Percentiles rank a stretch among this genome's conserved stretches.
These are phyloP conservation scores for Sigmodon hispidus DNA, from an alignment of 2,113 vertebrate genomes.

Conservation along the genomic window DNA sequence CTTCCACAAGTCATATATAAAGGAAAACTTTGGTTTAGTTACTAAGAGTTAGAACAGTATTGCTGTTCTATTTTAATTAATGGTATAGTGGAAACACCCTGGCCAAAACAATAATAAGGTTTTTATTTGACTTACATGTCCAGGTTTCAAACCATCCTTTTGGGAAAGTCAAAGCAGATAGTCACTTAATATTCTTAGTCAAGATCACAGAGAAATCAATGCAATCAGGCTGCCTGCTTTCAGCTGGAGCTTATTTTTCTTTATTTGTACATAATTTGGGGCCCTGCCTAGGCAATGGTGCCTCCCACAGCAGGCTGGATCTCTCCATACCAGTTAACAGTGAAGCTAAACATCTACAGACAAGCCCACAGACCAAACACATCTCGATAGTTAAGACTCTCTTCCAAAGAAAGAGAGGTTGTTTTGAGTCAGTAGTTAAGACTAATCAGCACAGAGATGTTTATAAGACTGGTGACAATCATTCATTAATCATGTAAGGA, in stretches of 20 bases:
- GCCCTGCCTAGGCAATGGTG: background rate
- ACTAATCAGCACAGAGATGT: background rate
- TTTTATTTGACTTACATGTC: background rate
- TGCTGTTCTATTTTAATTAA: background rate
- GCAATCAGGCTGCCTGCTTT: background rate
- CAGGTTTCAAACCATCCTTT: background rate
- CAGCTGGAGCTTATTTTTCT: background rate
- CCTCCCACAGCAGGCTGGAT: background rate
- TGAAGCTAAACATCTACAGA: background rate
- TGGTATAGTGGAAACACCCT: background rate
- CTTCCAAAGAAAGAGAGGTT: no score
- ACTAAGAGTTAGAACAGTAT: background rate
- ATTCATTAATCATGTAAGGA: background rate
- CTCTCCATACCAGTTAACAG: background rate
- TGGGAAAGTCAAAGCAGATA: background rate
- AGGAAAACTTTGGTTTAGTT: background rate
- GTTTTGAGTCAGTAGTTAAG: background rate
- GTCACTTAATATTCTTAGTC: background rate
- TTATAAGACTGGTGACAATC: background rate
- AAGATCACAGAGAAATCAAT: background rate
- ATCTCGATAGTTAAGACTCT: background rate
- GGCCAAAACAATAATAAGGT: background rate
- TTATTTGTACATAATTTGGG: background rate
- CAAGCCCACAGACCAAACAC: no score
- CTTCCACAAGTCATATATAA: background rate